Percentiles rank a stretch among this genome's conserved stretches.
These are phyloP conservation scores for Aphis craccivora DNA, from an alignment of 1,140 invertebrate species.

Conservation along the genomic window DNA sequence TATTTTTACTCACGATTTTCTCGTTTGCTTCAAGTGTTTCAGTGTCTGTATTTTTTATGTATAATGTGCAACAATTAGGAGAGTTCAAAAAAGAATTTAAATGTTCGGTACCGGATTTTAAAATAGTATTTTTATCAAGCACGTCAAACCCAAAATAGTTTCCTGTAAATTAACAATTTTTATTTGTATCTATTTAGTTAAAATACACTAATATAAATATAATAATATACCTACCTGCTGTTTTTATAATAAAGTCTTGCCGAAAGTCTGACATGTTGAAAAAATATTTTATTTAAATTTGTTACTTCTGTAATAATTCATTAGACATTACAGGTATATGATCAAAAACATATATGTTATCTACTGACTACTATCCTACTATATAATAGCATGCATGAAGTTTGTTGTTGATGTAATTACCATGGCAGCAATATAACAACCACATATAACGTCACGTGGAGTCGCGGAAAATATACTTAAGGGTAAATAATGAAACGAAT, in stretches of 20 bases:
- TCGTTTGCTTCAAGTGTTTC: constrained; percentile 14
- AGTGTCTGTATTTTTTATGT: background rate
- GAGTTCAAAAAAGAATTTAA: constrained; percentile 23
- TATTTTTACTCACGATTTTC: constrained; percentile 17
- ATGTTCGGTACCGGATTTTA: constrained; percentile 31
- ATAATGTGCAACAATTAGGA: constrained; percentile 18
- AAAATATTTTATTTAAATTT: background rate
- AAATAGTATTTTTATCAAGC: background rate
- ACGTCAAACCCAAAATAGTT: background rate
- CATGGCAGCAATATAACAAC: background rate
- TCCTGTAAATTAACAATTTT: background rate
- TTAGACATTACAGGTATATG: background rate
- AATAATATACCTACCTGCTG: constrained; percentile 32
- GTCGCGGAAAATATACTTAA: background rate
- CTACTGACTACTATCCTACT: background rate
- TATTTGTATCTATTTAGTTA: background rate
- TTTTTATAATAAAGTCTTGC: constrained; percentile 41
- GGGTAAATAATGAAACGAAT: background rate
- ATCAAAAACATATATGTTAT: background rate
- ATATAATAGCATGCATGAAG: background rate
- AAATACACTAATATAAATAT: background rate
- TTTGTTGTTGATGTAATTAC: background rate
- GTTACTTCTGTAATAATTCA: background rate
- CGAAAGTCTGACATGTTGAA: constrained; percentile 20
- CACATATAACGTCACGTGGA: background rate